These are phyloP conservation scores for Odobenus rosmarus DNA, from an alignment of 2,113 vertebrate species.

Conservation along the genomic window DNA sequence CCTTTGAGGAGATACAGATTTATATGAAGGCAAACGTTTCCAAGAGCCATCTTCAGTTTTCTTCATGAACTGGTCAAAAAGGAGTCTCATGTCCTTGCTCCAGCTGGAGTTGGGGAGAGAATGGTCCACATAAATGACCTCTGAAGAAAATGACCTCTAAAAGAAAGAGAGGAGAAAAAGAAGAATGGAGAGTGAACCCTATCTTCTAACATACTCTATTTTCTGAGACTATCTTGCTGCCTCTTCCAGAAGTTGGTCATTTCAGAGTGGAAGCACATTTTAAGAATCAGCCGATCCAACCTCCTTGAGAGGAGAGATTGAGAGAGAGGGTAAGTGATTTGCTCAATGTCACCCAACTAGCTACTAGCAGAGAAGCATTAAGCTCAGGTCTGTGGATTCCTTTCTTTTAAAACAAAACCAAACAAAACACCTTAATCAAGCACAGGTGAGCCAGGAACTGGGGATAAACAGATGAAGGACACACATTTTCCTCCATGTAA, in stretches of 20 bases:
- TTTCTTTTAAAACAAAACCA: neutral
- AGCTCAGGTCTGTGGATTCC: neutral
- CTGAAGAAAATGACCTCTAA: slow-evolving; percentile 59
- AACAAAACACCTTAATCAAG: neutral
- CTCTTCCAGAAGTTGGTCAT: neutral
- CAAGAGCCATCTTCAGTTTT: slow-evolving; percentile 84
- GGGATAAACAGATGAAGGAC: neutral
- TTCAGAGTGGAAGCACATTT: neutral
- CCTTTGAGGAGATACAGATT: rapidly evolving
- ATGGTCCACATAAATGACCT: slow-evolving; percentile 77
- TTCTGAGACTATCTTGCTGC: neutral
- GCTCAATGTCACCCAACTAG: neutral
- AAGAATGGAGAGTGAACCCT: neutral
- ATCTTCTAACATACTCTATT: neutral
- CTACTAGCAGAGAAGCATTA: neutral
- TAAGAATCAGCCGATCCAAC: neutral
- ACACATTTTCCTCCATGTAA: neutral
- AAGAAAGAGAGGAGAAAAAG: slow-evolving; percentile 21
- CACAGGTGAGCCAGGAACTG: neutral
- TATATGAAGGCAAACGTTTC: slow-evolving; percentile 57
- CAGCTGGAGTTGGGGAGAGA: slow-evolving; percentile 90
- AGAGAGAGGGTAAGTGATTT: neutral
- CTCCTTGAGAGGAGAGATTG: neutral
- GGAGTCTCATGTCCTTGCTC: slow-evolving; percentile 84
- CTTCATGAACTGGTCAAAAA: slow-evolving; percentile 87